These are phyloP conservation scores for Orthochromis indermauri DNA, from an alignment of 2,113 vertebrate species.

Conservation along the genomic window DNA sequence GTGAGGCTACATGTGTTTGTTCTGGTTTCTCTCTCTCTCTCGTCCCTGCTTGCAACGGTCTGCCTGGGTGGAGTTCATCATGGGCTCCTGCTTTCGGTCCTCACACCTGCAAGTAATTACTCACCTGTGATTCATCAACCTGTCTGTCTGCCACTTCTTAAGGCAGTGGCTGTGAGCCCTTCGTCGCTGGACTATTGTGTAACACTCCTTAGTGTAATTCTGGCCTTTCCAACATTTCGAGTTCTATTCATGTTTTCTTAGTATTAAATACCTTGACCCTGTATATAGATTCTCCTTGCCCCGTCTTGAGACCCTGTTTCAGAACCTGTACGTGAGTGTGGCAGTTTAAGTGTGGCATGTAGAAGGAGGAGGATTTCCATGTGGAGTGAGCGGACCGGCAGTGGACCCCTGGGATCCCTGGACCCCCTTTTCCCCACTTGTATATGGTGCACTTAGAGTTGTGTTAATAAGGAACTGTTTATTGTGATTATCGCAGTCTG, in stretches of 20 bases:
- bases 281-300: neutral
- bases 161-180: neutral
- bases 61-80: neutral
- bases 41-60: fast-evolving
- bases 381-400: neutral
- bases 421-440: neutral
- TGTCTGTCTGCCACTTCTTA: neutral
- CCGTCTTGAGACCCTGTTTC: fast-evolving
- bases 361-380: neutral
- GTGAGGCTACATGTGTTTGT: neutral
- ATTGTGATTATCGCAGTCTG: neutral
- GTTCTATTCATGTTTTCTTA: neutral
- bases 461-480: neutral
- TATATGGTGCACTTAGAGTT: neutral
- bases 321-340: neutral
- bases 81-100: neutral
- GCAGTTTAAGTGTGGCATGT: neutral
- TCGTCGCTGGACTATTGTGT: fast-evolving
- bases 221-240: neutral
- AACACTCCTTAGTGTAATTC: neutral
- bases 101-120: neutral
- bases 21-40: neutral
- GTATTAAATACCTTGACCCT: neutral
- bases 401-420: neutral
- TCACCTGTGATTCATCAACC: neutral